phyloP scores from a whole-genome alignment of 2,888 invertebrate genomes.

The Noctua comes region DNA sequence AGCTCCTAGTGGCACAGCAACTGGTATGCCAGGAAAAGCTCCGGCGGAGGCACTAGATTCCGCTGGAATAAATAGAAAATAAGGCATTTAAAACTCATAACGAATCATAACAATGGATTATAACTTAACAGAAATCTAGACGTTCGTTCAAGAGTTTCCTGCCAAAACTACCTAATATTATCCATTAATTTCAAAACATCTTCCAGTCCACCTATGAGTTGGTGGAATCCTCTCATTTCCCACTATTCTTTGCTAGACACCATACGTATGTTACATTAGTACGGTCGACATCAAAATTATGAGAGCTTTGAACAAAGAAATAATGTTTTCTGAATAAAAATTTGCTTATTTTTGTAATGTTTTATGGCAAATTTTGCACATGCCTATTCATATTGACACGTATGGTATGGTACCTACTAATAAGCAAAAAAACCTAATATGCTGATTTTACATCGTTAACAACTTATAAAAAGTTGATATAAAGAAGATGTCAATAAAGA shows the following conservation, averaged over 20 bases:
- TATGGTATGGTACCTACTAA: neutral
- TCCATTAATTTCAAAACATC: neutral
- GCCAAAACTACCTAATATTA: neutral
- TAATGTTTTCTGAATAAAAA: neutral
- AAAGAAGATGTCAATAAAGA: constrained; percentile 3
- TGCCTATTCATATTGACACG: neutral
- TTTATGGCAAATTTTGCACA: neutral
- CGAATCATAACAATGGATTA: neutral
- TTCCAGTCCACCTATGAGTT: neutral
- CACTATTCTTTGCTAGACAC: neutral
- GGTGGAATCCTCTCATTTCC: neutral
- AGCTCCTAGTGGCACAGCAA: constrained; percentile 73
- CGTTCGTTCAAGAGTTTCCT: neutral
- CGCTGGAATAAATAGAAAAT: constrained; percentile 69
- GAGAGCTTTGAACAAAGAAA: neutral
- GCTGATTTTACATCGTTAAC: neutral
- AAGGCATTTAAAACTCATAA: constrained; percentile 27
- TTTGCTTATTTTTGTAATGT: neutral
- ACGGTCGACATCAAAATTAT: neutral
- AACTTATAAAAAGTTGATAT: neutral
- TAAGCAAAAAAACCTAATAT: neutral
- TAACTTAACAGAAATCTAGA: neutral
- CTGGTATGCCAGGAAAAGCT: constrained; percentile 75
- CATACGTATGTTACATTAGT: neutral
- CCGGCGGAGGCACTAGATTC: constrained; percentile 78